phyloP scores from a whole-genome alignment of 2,888 invertebrate genomes.

The Ectropis crepuscularia region DNA sequence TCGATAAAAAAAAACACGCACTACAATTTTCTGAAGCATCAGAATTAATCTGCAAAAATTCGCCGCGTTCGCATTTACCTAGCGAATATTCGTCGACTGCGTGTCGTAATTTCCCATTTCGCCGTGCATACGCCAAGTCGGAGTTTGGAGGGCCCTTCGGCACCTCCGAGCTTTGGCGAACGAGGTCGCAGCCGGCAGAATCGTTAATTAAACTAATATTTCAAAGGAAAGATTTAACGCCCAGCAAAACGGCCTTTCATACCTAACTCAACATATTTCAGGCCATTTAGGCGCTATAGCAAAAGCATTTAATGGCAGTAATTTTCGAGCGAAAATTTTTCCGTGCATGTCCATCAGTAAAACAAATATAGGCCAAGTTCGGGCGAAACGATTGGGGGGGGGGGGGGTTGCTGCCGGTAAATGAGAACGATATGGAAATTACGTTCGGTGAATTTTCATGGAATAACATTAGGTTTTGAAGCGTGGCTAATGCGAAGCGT shows the following conservation, averaged over 20 bases:
- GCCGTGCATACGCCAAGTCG: constrained; percentile 18
- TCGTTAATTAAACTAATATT: constrained; percentile 35
- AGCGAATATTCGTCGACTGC: constrained; percentile 12
- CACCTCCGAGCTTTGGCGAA: constrained; percentile 23
- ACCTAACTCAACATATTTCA: neutral
- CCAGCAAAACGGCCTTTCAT: constrained; percentile 15
- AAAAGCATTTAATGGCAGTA: constrained; percentile 10
- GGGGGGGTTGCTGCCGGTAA: neutral
- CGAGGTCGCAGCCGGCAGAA: constrained; percentile 25
- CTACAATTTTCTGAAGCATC: no score
- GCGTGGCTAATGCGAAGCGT: no score
- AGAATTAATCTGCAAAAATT: neutral
- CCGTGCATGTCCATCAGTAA: neutral
- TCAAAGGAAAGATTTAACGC: constrained; percentile 32
- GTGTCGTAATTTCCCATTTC: constrained; percentile 20
- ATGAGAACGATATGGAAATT: neutral
- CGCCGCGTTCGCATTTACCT: neutral
- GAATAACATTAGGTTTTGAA: no score
- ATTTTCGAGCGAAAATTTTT: neutral
- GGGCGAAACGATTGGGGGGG: neutral
- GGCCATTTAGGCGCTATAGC: constrained; percentile 19
- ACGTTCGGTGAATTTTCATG: no score
- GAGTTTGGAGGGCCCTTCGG: constrained; percentile 16
- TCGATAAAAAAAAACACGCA: no score
- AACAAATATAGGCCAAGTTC: constrained; percentile 1